phyloP scores from a whole-genome alignment of 2,888 invertebrate species.

The Gastrophysa polygoni region DNA sequence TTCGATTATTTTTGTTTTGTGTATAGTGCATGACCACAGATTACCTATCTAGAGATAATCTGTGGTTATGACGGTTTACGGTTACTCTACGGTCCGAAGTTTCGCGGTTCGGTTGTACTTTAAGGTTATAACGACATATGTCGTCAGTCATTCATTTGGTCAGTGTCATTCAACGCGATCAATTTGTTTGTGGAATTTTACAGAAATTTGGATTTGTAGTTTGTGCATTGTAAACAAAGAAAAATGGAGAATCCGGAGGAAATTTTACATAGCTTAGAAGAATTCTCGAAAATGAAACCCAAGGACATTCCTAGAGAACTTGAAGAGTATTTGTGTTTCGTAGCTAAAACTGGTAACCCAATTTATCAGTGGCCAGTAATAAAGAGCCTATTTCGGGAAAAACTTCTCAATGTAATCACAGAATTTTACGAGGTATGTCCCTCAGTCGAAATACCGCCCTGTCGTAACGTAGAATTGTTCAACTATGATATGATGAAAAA shows the following conservation, averaged over 20 bases:
- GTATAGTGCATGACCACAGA: too few species aligned
- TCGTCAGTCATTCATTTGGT: not conserved
- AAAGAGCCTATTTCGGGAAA: conserved; percentile 86
- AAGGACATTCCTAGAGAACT: conserved; percentile 87
- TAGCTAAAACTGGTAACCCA: conserved; percentile 93
- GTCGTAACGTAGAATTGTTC: conserved; percentile 90
- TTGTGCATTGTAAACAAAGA: conserved; percentile 16
- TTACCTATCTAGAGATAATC: too few species aligned
- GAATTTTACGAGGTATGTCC: conserved; percentile 85
- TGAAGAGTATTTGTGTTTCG: conserved; percentile 87
- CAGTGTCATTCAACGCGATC: not conserved
- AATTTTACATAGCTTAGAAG: conserved; percentile 81
- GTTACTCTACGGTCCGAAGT: too few species aligned
- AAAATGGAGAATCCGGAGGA: conserved; percentile 86
- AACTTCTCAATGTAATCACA: conserved; percentile 83
- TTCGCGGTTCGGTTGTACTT: too few species aligned
- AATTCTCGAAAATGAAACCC: conserved; percentile 76
- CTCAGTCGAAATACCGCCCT: conserved; percentile 77
- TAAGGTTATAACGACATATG: too few species aligned
- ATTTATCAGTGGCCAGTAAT: conserved; percentile 91
- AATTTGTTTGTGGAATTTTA: not conserved
- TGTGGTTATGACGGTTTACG: too few species aligned
- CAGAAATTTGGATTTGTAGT: not conserved
- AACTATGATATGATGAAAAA: conserved; percentile 89
- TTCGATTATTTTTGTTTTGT: too few species aligned